Evolutionary conservation across 2,113 vertebrate species (phyloP).

Genomic region (Erinaceus europaeus): DNA sequence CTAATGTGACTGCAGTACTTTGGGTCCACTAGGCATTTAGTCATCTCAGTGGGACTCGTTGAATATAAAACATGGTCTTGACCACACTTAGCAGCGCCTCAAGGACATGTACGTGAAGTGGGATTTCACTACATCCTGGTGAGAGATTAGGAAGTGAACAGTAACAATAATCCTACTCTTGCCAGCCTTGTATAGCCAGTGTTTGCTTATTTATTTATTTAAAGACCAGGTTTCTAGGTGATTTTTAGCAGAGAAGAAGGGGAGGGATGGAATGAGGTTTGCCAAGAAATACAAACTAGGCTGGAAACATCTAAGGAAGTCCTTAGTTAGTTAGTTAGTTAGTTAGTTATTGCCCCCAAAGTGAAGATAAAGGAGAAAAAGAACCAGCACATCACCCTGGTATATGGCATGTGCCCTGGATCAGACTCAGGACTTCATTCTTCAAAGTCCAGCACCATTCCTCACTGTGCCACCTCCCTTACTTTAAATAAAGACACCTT

Average conservation of each 20-base stretch:
- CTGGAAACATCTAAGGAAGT: not conserved
- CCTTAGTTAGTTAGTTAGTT: too few species aligned
- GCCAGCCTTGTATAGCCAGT: not conserved
- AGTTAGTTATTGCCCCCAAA: too few species aligned
- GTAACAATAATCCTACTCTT: not conserved
- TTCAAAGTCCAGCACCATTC: too few species aligned
- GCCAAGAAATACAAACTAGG: not conserved
- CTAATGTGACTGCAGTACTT: constrained; percentile 48
- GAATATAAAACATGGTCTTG: constrained; percentile 52
- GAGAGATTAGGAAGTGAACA: not conserved
- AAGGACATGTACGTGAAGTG: not conserved
- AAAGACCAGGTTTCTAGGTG: not conserved
- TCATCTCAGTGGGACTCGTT: not conserved
- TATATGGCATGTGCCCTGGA: too few species aligned
- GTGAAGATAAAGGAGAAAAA: too few species aligned
- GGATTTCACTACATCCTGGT: constrained; percentile 3
- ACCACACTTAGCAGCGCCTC: constrained; percentile 25
- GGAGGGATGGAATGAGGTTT: not conserved
- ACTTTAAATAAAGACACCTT: not conserved
- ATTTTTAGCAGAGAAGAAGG: constrained; percentile 18
- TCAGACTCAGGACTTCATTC: too few species aligned
- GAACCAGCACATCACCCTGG: too few species aligned
- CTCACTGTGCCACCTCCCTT: too few species aligned
- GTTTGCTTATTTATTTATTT: too few species aligned
- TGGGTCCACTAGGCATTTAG: constrained; percentile 13